Evolutionary conservation across 2,888 invertebrate species (phyloP).

Genomic region (Eremobia ochroleuca): DNA sequence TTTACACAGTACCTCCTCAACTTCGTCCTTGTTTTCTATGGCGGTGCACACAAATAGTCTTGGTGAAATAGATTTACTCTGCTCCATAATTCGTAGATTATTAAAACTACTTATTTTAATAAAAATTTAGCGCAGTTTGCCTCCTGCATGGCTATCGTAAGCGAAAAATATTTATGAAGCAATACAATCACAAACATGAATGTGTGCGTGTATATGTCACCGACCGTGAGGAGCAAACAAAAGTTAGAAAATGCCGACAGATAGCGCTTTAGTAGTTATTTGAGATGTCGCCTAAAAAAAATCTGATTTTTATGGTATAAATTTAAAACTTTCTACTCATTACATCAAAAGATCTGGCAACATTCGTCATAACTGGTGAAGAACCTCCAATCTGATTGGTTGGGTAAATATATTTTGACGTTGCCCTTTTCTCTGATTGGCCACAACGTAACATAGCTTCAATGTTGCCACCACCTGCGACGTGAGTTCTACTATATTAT

Average conservation of each 20-base stretch:
- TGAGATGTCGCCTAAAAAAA: slow-evolving; percentile 41
- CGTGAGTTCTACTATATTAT: slow-evolving; percentile 20
- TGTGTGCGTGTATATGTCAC: slow-evolving; percentile 82
- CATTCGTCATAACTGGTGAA: not conserved
- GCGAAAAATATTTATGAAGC: slow-evolving; percentile 91
- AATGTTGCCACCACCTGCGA: slow-evolving; percentile 22
- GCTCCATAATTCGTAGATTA: slow-evolving; percentile 90
- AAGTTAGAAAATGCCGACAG: slow-evolving; percentile 72
- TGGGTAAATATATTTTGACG: not conserved
- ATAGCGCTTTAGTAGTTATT: slow-evolving; percentile 69
- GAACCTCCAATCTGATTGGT: slow-evolving; percentile 37
- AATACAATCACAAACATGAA: slow-evolving; percentile 86
- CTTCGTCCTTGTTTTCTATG: slow-evolving; percentile 97
- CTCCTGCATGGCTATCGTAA: slow-evolving; percentile 92
- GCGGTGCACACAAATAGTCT: slow-evolving; percentile 95
- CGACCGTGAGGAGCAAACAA: slow-evolving; percentile 68
- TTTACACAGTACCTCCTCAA: slow-evolving; percentile 95
- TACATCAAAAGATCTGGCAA: slow-evolving; percentile 26
- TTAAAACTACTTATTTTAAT: slow-evolving; percentile 90
- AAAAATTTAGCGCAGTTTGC: slow-evolving; percentile 91
- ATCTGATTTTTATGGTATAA: slow-evolving; percentile 42
- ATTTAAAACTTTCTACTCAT: not conserved
- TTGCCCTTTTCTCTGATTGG: slow-evolving; percentile 29
- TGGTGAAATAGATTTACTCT: slow-evolving; percentile 91
- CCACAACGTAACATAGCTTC: fast-evolving